Conservation (phyloP, 2,888 invertebrate genomes). For the Lissocephala sabroskyi region DNA sequence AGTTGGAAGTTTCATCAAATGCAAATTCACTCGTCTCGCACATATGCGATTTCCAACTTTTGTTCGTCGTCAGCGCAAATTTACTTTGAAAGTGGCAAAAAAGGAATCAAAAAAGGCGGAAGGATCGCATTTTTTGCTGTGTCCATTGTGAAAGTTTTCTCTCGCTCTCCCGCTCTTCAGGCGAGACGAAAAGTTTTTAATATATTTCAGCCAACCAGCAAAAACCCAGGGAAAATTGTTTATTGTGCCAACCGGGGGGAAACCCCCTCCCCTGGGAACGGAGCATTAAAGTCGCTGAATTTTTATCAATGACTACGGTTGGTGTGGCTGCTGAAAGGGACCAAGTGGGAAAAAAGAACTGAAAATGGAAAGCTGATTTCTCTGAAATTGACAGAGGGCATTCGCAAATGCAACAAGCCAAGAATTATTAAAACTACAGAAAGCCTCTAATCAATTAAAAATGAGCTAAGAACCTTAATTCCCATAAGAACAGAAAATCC, state of each 20-base stretch:
- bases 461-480: no score
- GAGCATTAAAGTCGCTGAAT: constrained; percentile 6
- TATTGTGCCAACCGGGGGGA: constrained; percentile 5
- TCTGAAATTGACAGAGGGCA: no score
- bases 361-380: no score
- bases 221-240: constrained; percentile 30
- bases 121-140: not conserved
- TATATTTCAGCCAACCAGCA: constrained; percentile 4
- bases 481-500: no score
- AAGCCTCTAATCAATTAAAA: no score
- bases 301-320: constrained; percentile 31
- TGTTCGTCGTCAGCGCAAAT: constrained; percentile 23
- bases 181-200: constrained; percentile 18
- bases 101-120: not conserved
- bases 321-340: no score
- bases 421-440: no score
- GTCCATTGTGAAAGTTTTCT: constrained; percentile 1
- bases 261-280: no score
- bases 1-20: constrained; percentile 43
- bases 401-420: no score
- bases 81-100: constrained; percentile 6
- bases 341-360: no score
- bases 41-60: constrained; percentile 44
- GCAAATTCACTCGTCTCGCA: constrained; percentile 34
- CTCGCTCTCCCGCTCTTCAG: no score